Percentiles rank a stretch among this genome's conserved stretches.
Evolutionary conservation across 2,888 invertebrate species (phyloP).

Genomic region (Dilophus febrilis): DNA sequence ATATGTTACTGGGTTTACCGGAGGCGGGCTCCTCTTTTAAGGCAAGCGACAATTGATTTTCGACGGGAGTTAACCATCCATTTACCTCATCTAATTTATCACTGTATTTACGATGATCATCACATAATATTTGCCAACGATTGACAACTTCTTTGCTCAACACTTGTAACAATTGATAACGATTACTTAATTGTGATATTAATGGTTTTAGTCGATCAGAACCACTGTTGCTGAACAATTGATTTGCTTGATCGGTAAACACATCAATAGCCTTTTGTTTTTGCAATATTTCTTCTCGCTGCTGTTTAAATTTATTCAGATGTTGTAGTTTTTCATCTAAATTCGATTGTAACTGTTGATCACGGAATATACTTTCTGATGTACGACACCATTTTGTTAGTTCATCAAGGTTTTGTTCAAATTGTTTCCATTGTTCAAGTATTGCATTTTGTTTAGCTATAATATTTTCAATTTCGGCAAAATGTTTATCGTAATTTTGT

Average conservation of each 20-base stretch:
- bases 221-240: conserved; percentile 64
- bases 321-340: conserved; percentile 65
- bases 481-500: conserved; percentile 46
- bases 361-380: conserved; percentile 68
- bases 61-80: conserved; percentile 61
- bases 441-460: conserved; percentile 58
- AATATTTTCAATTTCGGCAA: conserved; percentile 46
- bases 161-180: conserved; percentile 64
- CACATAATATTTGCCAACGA: conserved; percentile 66
- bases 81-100: conserved; percentile 58
- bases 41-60: conserved; percentile 43
- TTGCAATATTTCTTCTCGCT: conserved; percentile 55
- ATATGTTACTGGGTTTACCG: conserved; percentile 37
- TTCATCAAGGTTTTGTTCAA: conserved; percentile 63
- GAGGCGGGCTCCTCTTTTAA: conserved; percentile 50
- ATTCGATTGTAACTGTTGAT: conserved; percentile 67
- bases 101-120: conserved; percentile 64
- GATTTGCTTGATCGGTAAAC: conserved; percentile 80
- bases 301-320: conserved; percentile 50
- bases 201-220: conserved; percentile 73
- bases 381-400: conserved; percentile 75
- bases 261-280: conserved; percentile 75
- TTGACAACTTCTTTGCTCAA: conserved; percentile 74
- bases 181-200: conserved; percentile 75
- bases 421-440: conserved; percentile 69